Evolutionary conservation across 2,113 vertebrate genomes (phyloP), one percentile per base, ranked within the genome.

Genomic region (Pseudorasbora parva): DNA sequence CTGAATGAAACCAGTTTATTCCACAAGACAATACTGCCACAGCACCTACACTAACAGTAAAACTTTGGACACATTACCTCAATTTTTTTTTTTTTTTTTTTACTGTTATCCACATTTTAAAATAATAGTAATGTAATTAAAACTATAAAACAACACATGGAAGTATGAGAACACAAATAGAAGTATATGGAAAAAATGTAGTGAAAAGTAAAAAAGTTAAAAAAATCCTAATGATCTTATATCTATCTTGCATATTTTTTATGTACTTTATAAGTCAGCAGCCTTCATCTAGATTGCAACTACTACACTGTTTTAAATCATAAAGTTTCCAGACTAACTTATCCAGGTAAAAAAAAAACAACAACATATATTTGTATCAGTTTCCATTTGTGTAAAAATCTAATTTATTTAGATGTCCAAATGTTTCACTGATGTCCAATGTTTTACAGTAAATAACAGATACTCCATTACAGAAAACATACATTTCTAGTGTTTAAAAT

Each of bases 1-100:
- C 17, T 12, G 11, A 62, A 81, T 71, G 54, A 71, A 56, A 69
- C 12, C 33, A 68, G 60, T 69, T 41, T 71, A 81, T 69, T 81
- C 64, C 33, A 27, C 23, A 30, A 81, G 71, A n/a, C n/a, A 59
- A 72, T 25, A 72, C 69, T 72, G n/a, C 69, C 23, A 47, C 23
- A 47, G n/a, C 41, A 72, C 45, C 12, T 25, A 25, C 7, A 72
- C 41, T 47, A 15, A 5, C 41, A 23, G 41, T 45, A 71, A 23
- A 71, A 14, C 37, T 14, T 45, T 45, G 68, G 68, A 71, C 68
- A 71, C 21, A 71, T 45, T 21, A n/a, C 37, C 37, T 23, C 10
- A 1, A 4, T 12, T 5, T 5, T 14, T n/a, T n/a, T n/a, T 43
- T 14, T 68, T 30, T 30, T 30, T 30, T 30, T 30, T 30, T 30